Evolutionary conservation across 2,113 vertebrate species (phyloP).

Genomic region (Tragelaphus scriptus): DNA sequence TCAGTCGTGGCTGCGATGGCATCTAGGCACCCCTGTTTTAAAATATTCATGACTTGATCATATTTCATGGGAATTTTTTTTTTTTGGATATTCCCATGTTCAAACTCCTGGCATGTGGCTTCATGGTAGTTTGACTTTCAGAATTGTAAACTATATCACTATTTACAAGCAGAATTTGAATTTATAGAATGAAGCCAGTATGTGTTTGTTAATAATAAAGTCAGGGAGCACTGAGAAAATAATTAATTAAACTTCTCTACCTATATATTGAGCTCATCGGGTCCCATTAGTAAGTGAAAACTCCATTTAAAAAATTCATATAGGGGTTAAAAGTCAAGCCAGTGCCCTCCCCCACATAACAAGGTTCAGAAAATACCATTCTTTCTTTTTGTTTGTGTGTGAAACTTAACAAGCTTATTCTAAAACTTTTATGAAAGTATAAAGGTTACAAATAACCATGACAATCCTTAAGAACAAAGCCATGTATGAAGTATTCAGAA

Average conservation of each 20-base stretch:
- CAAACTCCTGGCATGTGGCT: not conserved
- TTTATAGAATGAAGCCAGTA: not conserved
- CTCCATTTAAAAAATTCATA: not conserved
- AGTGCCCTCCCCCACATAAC: not conserved
- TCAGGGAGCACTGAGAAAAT: not conserved
- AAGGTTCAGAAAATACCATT: too few species aligned
- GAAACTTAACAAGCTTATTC: not conserved
- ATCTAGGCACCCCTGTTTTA: not conserved
- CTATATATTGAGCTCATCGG: not conserved
- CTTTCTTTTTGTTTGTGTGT: not conserved
- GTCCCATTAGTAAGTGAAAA: not conserved
- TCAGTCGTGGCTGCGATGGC: accelerated
- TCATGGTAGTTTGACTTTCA: not conserved
- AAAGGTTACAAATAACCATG: not conserved
- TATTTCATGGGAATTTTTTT: not conserved
- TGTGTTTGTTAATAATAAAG: not conserved
- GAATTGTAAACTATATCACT: not conserved
- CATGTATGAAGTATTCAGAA: not conserved
- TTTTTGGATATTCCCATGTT: not conserved
- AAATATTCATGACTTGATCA: not conserved
- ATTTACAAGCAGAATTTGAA: not conserved
- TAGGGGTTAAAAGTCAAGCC: not conserved
- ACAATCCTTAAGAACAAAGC: not conserved
- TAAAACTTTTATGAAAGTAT: not conserved
- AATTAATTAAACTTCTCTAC: not conserved